These are phyloP conservation scores for Peromyscus aztecus DNA, from an alignment of 2,797 vertebrate genomes.

Conservation along the genomic window DNA sequence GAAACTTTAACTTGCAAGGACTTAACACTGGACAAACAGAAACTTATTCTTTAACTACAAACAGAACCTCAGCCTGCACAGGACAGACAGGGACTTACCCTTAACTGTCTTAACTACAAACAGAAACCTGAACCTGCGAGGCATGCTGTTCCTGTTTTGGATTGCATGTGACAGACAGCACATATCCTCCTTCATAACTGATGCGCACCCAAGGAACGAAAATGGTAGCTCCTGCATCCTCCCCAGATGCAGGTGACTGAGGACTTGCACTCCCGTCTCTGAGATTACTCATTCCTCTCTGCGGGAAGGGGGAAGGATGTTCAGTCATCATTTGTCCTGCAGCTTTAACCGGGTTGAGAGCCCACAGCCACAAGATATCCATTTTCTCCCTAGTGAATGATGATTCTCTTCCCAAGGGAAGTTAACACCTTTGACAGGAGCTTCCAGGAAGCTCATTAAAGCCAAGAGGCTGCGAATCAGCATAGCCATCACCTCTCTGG, in stretches of 20 bases:
- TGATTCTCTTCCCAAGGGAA: background rate
- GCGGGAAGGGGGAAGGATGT: background rate
- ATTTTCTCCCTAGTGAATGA: constrained; percentile 48
- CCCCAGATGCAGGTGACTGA: background rate
- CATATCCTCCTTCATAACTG: too few relatives aligned
- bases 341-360: constrained; percentile 35
- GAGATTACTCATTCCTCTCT: constrained; percentile 31
- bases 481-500: background rate
- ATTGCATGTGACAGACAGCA: rapidly evolving
- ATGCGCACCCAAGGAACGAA: background rate
- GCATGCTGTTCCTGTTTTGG: background rate
- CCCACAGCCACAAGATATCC: background rate
- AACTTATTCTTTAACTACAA: background rate
- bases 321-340: constrained; percentile 37
- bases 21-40: background rate
- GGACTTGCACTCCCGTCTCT: background rate
- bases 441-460: background rate
- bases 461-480: background rate
- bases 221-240: background rate
- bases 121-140: background rate
- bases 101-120: background rate
- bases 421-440: background rate
- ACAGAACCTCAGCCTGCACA: background rate
- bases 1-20: background rate
- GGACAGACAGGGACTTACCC: background rate